Evolutionary conservation across 1,140 invertebrate genomes (phyloP).

Genomic region (Trachymyrmex septentrionalis): DNA sequence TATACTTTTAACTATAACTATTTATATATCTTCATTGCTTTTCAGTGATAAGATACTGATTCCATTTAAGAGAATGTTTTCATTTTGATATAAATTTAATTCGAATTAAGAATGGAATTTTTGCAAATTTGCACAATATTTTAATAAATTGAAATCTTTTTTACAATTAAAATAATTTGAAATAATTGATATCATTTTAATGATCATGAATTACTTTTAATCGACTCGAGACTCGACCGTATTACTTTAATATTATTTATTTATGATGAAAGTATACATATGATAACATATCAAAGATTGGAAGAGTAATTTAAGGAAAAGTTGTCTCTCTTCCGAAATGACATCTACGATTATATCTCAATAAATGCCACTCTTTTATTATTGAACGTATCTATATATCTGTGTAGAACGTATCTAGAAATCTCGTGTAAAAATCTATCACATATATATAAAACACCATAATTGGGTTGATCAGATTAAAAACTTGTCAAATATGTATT

Average conservation of each 20-base stretch:
- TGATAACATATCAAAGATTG: not conserved
- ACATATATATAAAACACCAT: not conserved
- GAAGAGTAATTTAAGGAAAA: not conserved
- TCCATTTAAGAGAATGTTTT: not conserved
- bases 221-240: not conserved
- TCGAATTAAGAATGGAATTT: not conserved
- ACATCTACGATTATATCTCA: not conserved
- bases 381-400: not conserved
- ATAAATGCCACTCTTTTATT: not conserved
- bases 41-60: not conserved
- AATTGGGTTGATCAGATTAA: not conserved
- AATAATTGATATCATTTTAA: not conserved
- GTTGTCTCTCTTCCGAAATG: not conserved
- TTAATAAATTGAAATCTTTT: not conserved
- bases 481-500: constrained; percentile 6
- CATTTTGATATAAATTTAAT: not conserved
- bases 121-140: constrained; percentile 5
- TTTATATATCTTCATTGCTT: not conserved
- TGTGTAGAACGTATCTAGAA: not conserved
- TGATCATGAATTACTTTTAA: not conserved
- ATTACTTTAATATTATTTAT: not conserved
- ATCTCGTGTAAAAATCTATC: constrained; percentile 14
- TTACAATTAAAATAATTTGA: not conserved
- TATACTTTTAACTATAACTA: not conserved
- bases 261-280: not conserved